Conservation (phyloP, 2,797 vertebrate species). For the Melanotaenia maccullochi region DNA sequence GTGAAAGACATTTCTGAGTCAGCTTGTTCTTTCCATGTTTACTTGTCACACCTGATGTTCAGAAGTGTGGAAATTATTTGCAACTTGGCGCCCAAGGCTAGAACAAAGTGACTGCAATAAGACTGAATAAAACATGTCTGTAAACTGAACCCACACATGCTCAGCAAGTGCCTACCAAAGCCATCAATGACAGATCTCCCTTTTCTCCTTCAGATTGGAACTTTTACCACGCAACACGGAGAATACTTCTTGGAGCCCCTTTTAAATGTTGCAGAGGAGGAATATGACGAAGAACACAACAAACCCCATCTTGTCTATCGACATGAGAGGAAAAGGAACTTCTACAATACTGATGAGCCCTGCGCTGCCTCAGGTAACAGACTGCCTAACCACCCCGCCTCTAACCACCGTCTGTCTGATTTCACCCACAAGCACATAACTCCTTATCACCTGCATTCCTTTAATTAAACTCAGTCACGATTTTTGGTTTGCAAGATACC, state of each 20-base stretch:
- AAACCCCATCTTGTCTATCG: slow-evolving; percentile 96
- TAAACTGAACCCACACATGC: slow-evolving; percentile 13
- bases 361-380: slow-evolving; percentile 92
- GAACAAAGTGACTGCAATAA: slow-evolving; percentile 31
- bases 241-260: slow-evolving; percentile 97
- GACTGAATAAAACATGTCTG: slow-evolving; percentile 42
- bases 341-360: slow-evolving; percentile 67
- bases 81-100: slow-evolving; percentile 39
- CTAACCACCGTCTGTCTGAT: slow-evolving; percentile 73
- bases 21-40: slow-evolving; percentile 47
- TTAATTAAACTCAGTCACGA: slow-evolving; percentile 60
- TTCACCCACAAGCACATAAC: slow-evolving; percentile 51
- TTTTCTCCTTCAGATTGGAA: slow-evolving; percentile 87
- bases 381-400: slow-evolving; percentile 48
- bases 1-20: slow-evolving; percentile 34
- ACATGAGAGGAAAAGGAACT: slow-evolving; percentile 80
- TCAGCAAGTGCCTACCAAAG: slow-evolving; percentile 17
- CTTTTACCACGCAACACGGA: slow-evolving; percentile 90
- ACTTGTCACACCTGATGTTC: slow-evolving; percentile 35
- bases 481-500: slow-evolving; percentile 55
- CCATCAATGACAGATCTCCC: slow-evolving; percentile 28
- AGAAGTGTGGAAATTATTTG: slow-evolving; percentile 46
- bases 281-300: slow-evolving; percentile 90
- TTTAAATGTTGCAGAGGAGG: slow-evolving; percentile 84
- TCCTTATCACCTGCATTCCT: slow-evolving; percentile 56